A percentile compares a stretch with the other conserved stretches of the same genome.
Conservation (phyloP, 2,888 invertebrate genomes). For the Miltochrista miniata region DNA sequence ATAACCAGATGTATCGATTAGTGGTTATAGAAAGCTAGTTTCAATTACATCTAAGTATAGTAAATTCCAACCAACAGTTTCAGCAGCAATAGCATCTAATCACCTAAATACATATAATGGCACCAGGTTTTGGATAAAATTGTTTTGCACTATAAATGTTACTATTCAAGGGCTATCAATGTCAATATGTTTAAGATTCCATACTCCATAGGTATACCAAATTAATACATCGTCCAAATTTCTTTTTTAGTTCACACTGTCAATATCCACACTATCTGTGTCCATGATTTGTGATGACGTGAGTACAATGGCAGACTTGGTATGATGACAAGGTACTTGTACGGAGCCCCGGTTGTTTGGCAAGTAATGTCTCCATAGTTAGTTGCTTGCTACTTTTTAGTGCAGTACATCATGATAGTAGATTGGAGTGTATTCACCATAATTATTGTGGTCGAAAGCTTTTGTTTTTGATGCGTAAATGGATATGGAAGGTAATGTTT, state of each 20-base stretch:
- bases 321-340: constrained; percentile 37
- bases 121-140: no score
- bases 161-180: no score
- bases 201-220: not conserved
- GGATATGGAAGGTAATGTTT: not conserved
- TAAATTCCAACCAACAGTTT: no score
- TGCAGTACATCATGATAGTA: constrained; percentile 19
- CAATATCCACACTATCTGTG: constrained; percentile 27
- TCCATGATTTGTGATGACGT: constrained; percentile 36
- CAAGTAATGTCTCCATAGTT: constrained; percentile 36
- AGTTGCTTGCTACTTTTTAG: constrained; percentile 31
- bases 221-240: not conserved
- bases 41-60: no score
- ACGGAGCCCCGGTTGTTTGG: constrained; percentile 18
- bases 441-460: constrained; percentile 19
- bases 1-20: no score
- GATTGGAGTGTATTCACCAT: constrained; percentile 30
- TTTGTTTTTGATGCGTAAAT: not conserved
- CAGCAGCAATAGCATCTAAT: no score
- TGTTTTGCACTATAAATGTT: no score
- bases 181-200: no score
- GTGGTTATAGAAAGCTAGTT: no score
- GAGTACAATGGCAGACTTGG: constrained; percentile 31
- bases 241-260: constrained; percentile 15
- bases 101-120: no score